A percentile compares a stretch with the other conserved stretches of the same genome.
Evolutionary conservation across 2,888 invertebrate genomes (phyloP).

Genomic region (Epirrhoe alternata): DNA sequence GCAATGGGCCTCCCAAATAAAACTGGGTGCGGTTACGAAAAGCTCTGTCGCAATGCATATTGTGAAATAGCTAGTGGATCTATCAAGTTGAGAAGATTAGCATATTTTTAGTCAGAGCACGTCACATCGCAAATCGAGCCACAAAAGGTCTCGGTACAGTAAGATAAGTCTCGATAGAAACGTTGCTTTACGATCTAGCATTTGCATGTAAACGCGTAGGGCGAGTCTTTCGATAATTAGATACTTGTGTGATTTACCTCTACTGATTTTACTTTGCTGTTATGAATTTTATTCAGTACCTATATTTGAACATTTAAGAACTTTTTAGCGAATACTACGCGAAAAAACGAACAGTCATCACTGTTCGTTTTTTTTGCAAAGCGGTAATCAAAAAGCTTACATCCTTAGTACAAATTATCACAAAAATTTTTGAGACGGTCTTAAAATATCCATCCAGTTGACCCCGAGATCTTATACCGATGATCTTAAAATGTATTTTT

Average conservation of each 20-base stretch:
- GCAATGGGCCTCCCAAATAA: constrained; percentile 35
- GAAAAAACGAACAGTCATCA: no score
- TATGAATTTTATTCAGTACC: not conserved
- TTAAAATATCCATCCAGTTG: no score
- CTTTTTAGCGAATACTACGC: no score
- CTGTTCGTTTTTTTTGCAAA: no score
- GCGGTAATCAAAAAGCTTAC: no score
- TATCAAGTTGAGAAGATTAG: constrained; percentile 55
- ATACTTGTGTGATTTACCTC: constrained; percentile 9
- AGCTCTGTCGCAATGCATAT: constrained; percentile 53
- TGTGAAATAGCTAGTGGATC: constrained; percentile 50
- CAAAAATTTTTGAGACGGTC: no score
- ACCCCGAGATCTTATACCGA: not conserved
- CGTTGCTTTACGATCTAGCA: constrained; percentile 17
- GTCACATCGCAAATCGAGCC: constrained; percentile 55
- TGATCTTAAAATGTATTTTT: not conserved
- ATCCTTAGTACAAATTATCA: no score
- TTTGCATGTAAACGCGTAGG: constrained; percentile 22
- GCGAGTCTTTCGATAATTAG: constrained; percentile 10
- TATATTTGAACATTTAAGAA: not conserved
- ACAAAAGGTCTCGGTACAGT: constrained; percentile 47
- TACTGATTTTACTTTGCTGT: constrained; percentile 2
- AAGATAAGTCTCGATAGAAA: constrained; percentile 19
- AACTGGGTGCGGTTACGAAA: constrained; percentile 56
- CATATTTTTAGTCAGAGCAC: constrained; percentile 60